These are phyloP conservation scores for Ciconia boyciana DNA, from an alignment of 2,113 vertebrate species.

Conservation along the genomic window DNA sequence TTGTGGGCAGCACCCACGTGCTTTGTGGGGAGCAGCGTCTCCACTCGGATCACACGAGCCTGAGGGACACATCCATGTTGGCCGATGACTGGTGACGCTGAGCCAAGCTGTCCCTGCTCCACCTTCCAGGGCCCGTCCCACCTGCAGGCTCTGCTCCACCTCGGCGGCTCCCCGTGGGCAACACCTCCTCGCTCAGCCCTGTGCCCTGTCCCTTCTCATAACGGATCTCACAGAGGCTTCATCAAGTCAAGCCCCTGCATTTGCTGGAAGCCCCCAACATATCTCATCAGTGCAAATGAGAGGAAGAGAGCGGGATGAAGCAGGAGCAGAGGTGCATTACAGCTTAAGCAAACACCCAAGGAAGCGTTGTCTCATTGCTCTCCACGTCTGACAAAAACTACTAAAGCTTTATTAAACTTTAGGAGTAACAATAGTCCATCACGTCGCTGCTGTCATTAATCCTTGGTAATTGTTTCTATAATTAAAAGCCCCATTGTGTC, in stretches of 20 bases:
- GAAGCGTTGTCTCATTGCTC: not conserved
- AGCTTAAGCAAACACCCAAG: not conserved
- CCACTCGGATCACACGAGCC: accelerated
- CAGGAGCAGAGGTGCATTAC: not conserved
- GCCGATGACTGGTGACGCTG: accelerated
- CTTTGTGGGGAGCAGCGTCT: not conserved
- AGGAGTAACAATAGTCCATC: not conserved
- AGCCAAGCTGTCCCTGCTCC: not conserved
- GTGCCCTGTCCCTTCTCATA: not conserved
- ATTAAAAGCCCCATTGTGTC: slow-evolving; percentile 60
- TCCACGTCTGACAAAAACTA: not conserved
- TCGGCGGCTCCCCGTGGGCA: accelerated
- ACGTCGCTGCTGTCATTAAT: not conserved
- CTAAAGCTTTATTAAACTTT: not conserved
- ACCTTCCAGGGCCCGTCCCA: not conserved
- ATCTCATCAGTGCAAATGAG: accelerated
- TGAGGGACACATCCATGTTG: accelerated
- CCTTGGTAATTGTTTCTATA: slow-evolving; percentile 46
- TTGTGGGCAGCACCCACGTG: no score
- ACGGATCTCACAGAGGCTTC: not conserved
- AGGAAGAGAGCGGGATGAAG: not conserved
- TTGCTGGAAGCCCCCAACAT: not conserved
- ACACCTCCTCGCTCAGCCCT: accelerated
- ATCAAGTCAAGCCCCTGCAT: not conserved
- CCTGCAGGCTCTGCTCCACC: not conserved